These are phyloP conservation scores for Hoplias malabaricus DNA, from an alignment of 2,113 vertebrate genomes.

Conservation along the genomic window DNA sequence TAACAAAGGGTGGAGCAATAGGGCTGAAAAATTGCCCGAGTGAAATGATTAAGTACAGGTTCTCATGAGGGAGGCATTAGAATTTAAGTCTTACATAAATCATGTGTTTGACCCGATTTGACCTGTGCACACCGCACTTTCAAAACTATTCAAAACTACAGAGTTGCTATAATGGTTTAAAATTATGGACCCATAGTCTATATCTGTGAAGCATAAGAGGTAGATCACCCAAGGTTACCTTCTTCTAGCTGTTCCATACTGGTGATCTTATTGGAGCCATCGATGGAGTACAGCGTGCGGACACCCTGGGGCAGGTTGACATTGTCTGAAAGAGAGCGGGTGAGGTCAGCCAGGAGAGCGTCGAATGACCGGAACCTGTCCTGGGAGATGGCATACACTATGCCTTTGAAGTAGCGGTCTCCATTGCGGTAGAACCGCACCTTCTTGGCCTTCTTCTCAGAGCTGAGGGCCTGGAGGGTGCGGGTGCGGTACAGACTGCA, in stretches of 20 bases:
- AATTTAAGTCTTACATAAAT: too few relatives aligned
- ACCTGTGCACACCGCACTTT: neutral
- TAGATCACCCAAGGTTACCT: conserved; percentile 70
- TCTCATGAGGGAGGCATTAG: too few relatives aligned
- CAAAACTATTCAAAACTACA: neutral
- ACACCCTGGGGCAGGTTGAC: conserved; percentile 97
- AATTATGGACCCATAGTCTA: too few relatives aligned
- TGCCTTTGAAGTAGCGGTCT: conserved; percentile 97
- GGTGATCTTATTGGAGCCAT: conserved; percentile 85
- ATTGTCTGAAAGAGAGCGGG: conserved; percentile 92
- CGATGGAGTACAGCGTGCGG: conserved; percentile 90
- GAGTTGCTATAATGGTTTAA: neutral
- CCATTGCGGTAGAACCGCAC: conserved; percentile 97
- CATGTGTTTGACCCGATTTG: neutral
- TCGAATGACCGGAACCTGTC: conserved; percentile 93
- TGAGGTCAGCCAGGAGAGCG: conserved; percentile 94
- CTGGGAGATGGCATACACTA: conserved; percentile 94
- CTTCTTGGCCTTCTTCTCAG: conserved; percentile 97
- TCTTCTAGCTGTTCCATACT: conserved; percentile 92
- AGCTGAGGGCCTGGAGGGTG: conserved; percentile 91
- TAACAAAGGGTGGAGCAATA: too few relatives aligned
- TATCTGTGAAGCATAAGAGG: neutral
- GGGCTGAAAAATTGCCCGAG: too few relatives aligned
- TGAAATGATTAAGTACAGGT: too few relatives aligned
- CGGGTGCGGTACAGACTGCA: conserved; percentile 97